phyloP scores from a whole-genome alignment of 2,113 vertebrate species.

The Notarius quadriscutis region DNA sequence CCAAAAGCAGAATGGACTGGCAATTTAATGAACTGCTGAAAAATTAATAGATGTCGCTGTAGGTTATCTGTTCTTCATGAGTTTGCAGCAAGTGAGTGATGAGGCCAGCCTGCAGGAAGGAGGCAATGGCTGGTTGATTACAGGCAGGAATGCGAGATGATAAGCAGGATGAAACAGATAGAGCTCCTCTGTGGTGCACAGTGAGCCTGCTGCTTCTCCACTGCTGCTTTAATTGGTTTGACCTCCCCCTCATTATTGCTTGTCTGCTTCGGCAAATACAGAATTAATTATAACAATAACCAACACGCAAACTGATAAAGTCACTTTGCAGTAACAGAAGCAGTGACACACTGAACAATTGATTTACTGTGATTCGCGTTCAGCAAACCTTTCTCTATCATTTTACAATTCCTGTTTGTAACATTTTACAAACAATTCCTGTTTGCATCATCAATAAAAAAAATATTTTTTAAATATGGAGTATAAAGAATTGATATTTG shows the following conservation, averaged over 20 bases:
- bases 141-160: slow-evolving; percentile 45
- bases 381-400: slow-evolving; percentile 21
- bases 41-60: slow-evolving; percentile 59
- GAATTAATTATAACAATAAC: slow-evolving; percentile 35
- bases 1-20: slow-evolving; percentile 48
- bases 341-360: slow-evolving; percentile 34
- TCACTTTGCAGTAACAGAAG: neutral
- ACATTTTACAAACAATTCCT: neutral
- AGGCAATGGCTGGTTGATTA: slow-evolving; percentile 47
- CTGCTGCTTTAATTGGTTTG: slow-evolving; percentile 55
- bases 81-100: slow-evolving; percentile 42
- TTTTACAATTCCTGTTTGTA: slow-evolving; percentile 8
- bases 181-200: slow-evolving; percentile 32
- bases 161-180: slow-evolving; percentile 56
- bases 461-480: neutral
- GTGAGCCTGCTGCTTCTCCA: slow-evolving; percentile 44
- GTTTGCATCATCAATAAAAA: slow-evolving; percentile 19
- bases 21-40: slow-evolving; percentile 59
- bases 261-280: slow-evolving; percentile 43
- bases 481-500: slow-evolving; percentile 41
- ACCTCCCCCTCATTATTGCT: slow-evolving; percentile 54
- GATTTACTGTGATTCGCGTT: slow-evolving; percentile 13
- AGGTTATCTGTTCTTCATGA: slow-evolving; percentile 53
- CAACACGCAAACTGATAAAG: neutral
- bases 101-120: slow-evolving; percentile 40